Base-by-base conservation (phyloP, 1,140 invertebrate species). In the Gonatopus flavifemur region DNA sequence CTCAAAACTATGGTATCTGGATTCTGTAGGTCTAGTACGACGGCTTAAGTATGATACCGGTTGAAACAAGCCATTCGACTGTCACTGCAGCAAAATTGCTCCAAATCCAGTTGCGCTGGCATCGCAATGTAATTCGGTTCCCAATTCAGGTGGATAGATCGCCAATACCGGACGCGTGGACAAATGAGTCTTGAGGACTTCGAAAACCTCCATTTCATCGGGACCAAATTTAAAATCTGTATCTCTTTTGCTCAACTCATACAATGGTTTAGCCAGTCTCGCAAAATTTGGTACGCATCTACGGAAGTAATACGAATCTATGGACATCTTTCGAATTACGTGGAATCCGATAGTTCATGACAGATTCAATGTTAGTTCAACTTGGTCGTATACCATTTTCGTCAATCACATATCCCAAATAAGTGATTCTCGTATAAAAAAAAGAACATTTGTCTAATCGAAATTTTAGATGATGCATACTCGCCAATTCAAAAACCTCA, bases 1-100 rank as follows among this genome's bases (percentile, higher is more conserved):
- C 33, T 77, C 70, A 32, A 70, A 74, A 0, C 67, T 72, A 55
- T 75, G 69, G 57, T 77, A 71, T 36, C 57, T 52, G 7, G 5
- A 48, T 51, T 73, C 62, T 24, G 35, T 47, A 2, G 39, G 32
- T 3, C 59, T 59, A 0, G 67, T 74, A 16, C 62, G 59, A n/a
- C 57, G 25, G 46, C 67, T 71, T 31, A 55, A 76, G 46, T 75
- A 64, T 2, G 53, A 49, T 0, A 62, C 48, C 0, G 54, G 48
- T 7, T 33, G 21, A n/a, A 45, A 45, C 12, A 19, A 24, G 6
- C 46, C 32, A 1, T 54, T 52, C n/a, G n/a, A n/a, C 15, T 41
- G 19, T 15, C 40, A 49, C 51, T 70, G 68, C 7, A 70, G 38
- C 9, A 71, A 37, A 15, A 73, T 64, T 0, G 49, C 67, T 28